phyloP scores from a whole-genome alignment of 2,888 invertebrate genomes.

The Aromia moschata region DNA sequence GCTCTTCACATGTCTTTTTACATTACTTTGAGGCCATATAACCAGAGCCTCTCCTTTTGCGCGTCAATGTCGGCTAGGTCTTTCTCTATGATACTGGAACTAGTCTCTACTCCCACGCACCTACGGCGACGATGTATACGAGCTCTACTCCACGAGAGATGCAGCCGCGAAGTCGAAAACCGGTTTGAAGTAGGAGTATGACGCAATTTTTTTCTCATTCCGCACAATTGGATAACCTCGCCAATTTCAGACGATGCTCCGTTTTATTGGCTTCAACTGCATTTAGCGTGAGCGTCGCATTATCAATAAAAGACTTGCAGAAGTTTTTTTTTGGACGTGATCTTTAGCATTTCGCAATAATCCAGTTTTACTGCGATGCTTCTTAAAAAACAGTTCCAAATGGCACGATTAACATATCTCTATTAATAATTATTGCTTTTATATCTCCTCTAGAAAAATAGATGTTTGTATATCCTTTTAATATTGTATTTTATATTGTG shows the following conservation, averaged over 20 bases:
- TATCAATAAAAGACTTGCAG: no score
- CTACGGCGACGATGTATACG: conserved; percentile 4
- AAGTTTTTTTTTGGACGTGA: not conserved
- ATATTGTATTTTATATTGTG: no score
- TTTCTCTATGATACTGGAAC: not conserved
- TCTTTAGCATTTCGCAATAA: not conserved
- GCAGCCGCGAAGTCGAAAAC: not conserved
- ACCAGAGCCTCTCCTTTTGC: no score
- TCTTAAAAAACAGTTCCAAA: not conserved
- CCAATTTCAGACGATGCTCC: conserved; percentile 18
- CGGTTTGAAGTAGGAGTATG: conserved; percentile 9
- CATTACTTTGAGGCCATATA: no score
- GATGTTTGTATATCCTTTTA: no score
- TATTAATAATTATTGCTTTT: no score
- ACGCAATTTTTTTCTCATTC: conserved; percentile 13
- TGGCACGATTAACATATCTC: no score
- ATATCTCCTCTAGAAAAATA: no score
- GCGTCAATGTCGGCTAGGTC: no score
- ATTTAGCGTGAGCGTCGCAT: not conserved
- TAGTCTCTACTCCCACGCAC: conserved; percentile 4
- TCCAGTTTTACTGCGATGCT: not conserved
- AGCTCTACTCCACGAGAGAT: not conserved
- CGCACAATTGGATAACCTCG: conserved; percentile 25
- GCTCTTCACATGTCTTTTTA: no score
- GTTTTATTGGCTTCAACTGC: not conserved